Evolutionary conservation across 2,888 invertebrate species (phyloP).

Genomic region (Sussaba pulchella): DNA sequence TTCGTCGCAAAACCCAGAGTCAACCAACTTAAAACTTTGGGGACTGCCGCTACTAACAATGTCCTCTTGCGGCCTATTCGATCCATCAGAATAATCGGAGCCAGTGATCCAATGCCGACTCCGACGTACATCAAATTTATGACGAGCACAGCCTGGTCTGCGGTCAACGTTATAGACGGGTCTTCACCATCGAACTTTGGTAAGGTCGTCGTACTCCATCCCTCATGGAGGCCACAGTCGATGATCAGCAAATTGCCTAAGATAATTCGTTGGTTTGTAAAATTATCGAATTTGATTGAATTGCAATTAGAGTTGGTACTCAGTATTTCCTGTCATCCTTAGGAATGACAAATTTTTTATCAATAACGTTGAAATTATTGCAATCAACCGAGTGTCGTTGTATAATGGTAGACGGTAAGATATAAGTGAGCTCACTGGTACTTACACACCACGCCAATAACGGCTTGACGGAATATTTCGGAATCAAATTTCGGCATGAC

Average conservation of each 20-base stretch:
- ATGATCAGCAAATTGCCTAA: conserved; percentile 81
- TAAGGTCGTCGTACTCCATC: conserved; percentile 82
- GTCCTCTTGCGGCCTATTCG: conserved; percentile 81
- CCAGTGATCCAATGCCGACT: conserved; percentile 79
- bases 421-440: conserved; percentile 58
- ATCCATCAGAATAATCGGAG: conserved; percentile 80
- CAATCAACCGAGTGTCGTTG: neutral
- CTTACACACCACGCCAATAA: conserved; percentile 82
- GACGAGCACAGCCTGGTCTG: conserved; percentile 75
- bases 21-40: conserved; percentile 81
- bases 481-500: conserved; percentile 78
- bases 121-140: conserved; percentile 81
- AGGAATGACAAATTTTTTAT: too few relatives aligned
- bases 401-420: neutral
- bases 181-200: conserved; percentile 79
- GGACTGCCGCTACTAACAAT: conserved; percentile 78
- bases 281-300: too few relatives aligned
- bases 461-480: conserved; percentile 78
- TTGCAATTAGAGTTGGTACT: too few relatives aligned
- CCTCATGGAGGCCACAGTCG: conserved; percentile 82
- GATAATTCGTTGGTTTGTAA: conserved; percentile 22
- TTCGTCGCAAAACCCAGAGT: conserved; percentile 76
- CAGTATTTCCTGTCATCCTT: too few relatives aligned
- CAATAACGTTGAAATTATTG: too few relatives aligned
- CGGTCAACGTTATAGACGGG: conserved; percentile 69